These are phyloP conservation scores for Phrynocephalus forsythii DNA, from an alignment of 2,797 vertebrate species.

Conservation along the genomic window DNA sequence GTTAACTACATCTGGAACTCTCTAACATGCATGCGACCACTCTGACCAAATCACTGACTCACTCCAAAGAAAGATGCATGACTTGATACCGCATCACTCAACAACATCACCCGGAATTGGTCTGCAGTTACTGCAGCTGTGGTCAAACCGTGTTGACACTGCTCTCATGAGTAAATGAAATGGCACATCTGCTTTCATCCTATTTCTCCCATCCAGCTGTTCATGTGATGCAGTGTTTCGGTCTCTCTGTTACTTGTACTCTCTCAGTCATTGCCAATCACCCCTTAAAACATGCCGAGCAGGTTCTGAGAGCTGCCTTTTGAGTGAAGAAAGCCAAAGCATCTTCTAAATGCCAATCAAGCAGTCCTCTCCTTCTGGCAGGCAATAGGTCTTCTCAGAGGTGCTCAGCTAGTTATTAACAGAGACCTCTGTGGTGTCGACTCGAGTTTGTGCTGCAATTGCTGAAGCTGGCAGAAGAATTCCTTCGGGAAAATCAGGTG, in stretches of 20 bases:
- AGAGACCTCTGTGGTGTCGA: neutral
- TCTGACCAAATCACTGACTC: neutral
- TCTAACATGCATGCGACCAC: constrained; percentile 10
- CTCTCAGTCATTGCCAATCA: neutral
- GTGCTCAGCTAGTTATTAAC: neutral
- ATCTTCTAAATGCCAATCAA: too few relatives aligned
- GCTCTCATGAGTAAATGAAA: neutral
- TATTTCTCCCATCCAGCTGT: neutral
- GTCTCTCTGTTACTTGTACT: neutral
- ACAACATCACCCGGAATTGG: neutral
- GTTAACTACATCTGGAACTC: neutral
- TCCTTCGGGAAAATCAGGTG: too few relatives aligned
- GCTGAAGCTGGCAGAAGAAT: neutral
- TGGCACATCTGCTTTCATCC: neutral
- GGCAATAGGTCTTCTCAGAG: neutral
- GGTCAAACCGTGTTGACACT: neutral
- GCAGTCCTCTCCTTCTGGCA: neutral
- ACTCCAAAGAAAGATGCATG: neutral
- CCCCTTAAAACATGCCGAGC: neutral
- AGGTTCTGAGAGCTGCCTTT: neutral
- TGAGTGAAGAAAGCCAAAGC: too few relatives aligned
- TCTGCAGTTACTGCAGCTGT: neutral
- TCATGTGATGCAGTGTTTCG: neutral
- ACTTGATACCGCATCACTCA: neutral
- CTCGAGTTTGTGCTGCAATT: neutral